These are phyloP conservation scores for Dicyrtoma fusca DNA, from an alignment of 2,888 invertebrate genomes.

Conservation along the genomic window DNA sequence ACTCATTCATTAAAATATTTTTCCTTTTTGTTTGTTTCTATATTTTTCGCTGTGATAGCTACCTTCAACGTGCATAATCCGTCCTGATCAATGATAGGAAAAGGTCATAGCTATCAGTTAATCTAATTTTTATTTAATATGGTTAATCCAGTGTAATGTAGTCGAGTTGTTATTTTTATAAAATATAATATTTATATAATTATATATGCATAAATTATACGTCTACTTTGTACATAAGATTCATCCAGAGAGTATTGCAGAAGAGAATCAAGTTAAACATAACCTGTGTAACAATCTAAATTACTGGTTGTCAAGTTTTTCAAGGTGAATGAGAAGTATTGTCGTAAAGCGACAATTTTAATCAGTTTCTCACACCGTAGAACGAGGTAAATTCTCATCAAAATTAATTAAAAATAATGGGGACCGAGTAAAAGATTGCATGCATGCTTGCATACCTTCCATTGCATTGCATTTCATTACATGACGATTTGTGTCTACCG, in stretches of 20 bases:
- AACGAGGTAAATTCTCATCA: conserved; percentile 37
- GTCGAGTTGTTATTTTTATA: conserved; percentile 1
- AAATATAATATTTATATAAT: conserved; percentile 1
- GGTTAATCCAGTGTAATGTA: too few species aligned
- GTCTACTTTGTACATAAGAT: too few species aligned
- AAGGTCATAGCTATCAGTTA: conserved; percentile 17
- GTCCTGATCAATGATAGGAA: conserved; percentile 30
- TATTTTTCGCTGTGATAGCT: neutral
- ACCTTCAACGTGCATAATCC: conserved; percentile 11
- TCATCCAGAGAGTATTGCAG: neutral
- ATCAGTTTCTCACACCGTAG: conserved; percentile 38
- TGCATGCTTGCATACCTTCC: conserved; percentile 1
- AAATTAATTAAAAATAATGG: conserved; percentile 41
- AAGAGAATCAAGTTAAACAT: neutral
- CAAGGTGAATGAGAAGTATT: conserved; percentile 39
- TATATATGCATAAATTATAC: neutral
- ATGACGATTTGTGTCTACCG: too few species aligned
- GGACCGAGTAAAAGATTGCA: conserved; percentile 18
- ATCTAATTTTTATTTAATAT: conserved; percentile 14
- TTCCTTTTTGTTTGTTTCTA: neutral
- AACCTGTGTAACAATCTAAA: conserved; percentile 31
- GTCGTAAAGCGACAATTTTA: conserved; percentile 39
- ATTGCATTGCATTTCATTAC: too few species aligned
- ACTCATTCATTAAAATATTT: conserved; percentile 29
- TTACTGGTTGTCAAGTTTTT: conserved; percentile 38